phyloP scores from a whole-genome alignment of 1,140 invertebrate genomes.

The Muscidifurax raptorellus region DNA sequence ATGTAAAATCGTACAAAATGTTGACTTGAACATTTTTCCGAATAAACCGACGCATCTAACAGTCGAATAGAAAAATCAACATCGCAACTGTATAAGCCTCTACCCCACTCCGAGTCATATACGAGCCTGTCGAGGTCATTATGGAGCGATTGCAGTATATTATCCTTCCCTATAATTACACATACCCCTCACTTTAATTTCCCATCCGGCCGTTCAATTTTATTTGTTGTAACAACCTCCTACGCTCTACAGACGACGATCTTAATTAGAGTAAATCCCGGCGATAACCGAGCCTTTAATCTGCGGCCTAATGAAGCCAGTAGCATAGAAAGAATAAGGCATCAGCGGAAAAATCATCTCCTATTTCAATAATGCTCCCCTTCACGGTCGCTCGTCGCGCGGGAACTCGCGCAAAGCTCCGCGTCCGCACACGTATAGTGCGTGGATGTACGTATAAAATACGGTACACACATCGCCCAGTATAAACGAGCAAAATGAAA shows the following conservation, averaged over 20 bases:
- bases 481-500: slow-evolving; percentile 23
- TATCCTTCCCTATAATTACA: too few relatives aligned
- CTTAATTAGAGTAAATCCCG: slow-evolving; percentile 19
- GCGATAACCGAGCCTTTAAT: slow-evolving; percentile 19
- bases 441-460: not conserved
- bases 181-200: not conserved
- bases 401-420: not conserved
- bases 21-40: not conserved
- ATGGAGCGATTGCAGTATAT: not conserved
- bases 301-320: slow-evolving; percentile 5
- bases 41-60: too few relatives aligned
- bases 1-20: not conserved
- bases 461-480: not conserved
- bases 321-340: too few relatives aligned
- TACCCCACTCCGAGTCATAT: not conserved
- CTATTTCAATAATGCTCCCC: slow-evolving; percentile 14
- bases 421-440: not conserved
- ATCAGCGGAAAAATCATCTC: slow-evolving; percentile 31
- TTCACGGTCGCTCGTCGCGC: not conserved
- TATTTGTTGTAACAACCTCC: slow-evolving; percentile 30
- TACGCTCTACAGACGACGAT: not conserved
- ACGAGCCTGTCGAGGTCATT: not conserved
- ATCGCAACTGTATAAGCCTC: not conserved
- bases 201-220: not conserved
- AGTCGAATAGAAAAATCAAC: not conserved